Percentiles rank a stretch among this genome's conserved stretches.
phyloP scores from a whole-genome alignment of 2,113 vertebrate genomes.

The Carettochelys insculpta region DNA sequence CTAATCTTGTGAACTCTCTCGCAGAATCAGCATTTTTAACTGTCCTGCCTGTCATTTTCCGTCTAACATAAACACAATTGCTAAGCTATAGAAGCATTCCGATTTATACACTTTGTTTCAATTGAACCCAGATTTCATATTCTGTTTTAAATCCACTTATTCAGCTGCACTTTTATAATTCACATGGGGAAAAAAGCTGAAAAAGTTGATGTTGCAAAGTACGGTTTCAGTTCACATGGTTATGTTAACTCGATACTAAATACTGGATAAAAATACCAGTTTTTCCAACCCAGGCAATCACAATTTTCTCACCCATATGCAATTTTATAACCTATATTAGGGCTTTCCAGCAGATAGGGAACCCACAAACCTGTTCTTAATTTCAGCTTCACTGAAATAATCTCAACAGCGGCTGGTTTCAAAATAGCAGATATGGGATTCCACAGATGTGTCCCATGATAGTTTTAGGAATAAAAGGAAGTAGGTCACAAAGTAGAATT shows the following conservation, averaged over 20 bases:
- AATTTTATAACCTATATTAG: constrained; percentile 70
- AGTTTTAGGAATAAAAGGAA: constrained; percentile 59
- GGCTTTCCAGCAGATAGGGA: constrained; percentile 75
- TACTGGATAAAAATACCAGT: background rate
- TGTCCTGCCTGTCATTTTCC: constrained; percentile 41
- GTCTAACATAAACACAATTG: background rate
- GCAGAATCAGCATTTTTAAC: constrained; percentile 13
- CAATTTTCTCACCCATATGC: constrained; percentile 57
- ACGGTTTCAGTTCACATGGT: fast-evolving
- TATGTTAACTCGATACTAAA: constrained; percentile 44
- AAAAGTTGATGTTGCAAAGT: constrained; percentile 11
- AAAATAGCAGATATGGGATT: constrained; percentile 56
- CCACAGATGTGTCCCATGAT: constrained; percentile 71
- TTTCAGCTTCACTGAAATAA: constrained; percentile 69
- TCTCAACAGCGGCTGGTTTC: constrained; percentile 72
- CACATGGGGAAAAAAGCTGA: background rate
- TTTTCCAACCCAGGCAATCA: constrained; percentile 35
- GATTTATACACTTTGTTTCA: constrained; percentile 19
- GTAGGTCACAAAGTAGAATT: constrained; percentile 50
- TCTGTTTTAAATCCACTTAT: background rate
- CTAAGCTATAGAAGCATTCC: constrained; percentile 24
- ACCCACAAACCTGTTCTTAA: constrained; percentile 75
- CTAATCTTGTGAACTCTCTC: constrained; percentile 30
- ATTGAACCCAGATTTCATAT: constrained; percentile 2
- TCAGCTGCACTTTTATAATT: constrained; percentile 13